phyloP scores from a whole-genome alignment of 1,140 invertebrate genomes.

The Chymomyza costata region DNA sequence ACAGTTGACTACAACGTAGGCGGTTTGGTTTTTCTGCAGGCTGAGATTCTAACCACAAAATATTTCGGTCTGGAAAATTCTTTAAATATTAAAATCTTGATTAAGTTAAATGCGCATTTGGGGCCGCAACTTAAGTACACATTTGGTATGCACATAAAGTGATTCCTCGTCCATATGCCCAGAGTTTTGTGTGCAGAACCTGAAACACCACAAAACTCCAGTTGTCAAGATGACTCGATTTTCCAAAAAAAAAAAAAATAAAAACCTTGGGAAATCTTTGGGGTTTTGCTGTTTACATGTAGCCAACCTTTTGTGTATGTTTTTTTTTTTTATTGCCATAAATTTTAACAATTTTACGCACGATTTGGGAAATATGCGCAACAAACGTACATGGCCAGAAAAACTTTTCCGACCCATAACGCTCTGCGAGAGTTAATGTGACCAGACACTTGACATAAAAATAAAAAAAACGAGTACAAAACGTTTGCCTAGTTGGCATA shows the following conservation, averaged over 20 bases:
- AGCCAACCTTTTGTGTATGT: not conserved
- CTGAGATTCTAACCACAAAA: too few relatives aligned
- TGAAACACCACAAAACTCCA: conserved; percentile 12
- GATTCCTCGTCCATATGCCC: conserved; percentile 26
- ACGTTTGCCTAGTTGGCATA: too few relatives aligned
- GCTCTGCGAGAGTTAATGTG: too few relatives aligned
- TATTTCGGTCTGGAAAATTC: conserved; percentile 62
- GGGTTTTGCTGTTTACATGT: conserved; percentile 3
- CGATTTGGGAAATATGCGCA: conserved; percentile 38
- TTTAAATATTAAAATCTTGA: conserved; percentile 74
- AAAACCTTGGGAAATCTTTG: conserved; percentile 36
- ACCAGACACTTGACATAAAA: too few relatives aligned
- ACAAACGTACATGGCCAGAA: conserved; percentile 9
- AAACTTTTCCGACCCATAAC: too few relatives aligned
- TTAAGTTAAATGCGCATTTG: conserved; percentile 71
- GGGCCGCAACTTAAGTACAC: conserved; percentile 47
- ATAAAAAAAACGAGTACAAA: too few relatives aligned
- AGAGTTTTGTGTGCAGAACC: not conserved
- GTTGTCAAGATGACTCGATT: not conserved
- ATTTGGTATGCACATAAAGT: conserved; percentile 44
- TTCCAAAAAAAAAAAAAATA: not conserved
- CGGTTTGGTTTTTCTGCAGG: too few relatives aligned
- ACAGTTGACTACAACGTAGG: conserved; percentile 1
- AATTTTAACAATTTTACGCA: conserved; percentile 54
- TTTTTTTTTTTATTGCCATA: conserved; percentile 7